phyloP scores from a whole-genome alignment of 2,113 vertebrate genomes.

The Sturnus vulgaris region DNA sequence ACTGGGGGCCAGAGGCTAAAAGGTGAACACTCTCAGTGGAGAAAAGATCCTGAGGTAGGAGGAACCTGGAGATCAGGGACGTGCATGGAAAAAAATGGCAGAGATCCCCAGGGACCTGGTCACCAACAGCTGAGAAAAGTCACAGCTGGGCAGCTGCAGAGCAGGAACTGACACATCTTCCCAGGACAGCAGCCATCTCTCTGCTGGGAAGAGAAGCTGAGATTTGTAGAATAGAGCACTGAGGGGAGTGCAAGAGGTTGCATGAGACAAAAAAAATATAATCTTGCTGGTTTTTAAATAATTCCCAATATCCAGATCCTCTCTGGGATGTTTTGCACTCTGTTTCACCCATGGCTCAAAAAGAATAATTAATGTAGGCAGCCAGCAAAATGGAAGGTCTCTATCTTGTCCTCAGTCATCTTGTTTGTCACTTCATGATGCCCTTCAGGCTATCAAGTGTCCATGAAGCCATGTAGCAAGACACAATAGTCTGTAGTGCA shows the following conservation, averaged over 20 bases:
- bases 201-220: background rate
- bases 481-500: background rate
- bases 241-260: background rate
- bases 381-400: background rate
- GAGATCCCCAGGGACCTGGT: background rate
- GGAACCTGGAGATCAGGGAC: background rate
- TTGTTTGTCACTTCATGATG: background rate
- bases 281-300: background rate
- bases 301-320: background rate
- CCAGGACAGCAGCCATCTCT: background rate
- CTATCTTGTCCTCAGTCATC: background rate
- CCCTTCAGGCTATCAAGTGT: background rate
- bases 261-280: background rate
- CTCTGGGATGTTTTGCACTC: background rate
- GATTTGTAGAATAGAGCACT: background rate
- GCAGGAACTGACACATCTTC: background rate
- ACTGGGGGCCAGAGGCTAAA: background rate
- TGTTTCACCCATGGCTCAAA: background rate
- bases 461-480: background rate
- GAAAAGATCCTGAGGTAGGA: background rate
- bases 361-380: background rate
- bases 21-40: background rate
- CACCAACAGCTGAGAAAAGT: background rate
- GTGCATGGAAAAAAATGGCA: background rate
- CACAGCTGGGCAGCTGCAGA: background rate